A percentile compares a stretch with the other conserved stretches of the same genome.
phyloP scores from a whole-genome alignment of 2,888 invertebrate genomes.

The Tachina lurida region DNA sequence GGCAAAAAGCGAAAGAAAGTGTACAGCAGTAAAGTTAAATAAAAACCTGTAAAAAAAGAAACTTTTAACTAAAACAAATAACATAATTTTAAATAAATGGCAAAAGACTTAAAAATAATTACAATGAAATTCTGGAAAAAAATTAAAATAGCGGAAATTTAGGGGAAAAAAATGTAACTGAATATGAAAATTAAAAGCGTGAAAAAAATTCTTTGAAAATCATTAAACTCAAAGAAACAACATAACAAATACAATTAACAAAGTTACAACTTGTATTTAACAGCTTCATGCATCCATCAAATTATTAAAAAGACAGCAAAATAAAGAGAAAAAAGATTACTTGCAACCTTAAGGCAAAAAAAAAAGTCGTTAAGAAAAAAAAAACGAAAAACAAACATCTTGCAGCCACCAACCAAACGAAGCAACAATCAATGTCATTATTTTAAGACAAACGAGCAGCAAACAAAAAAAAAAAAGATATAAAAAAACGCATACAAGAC shows the following conservation, averaged over 20 bases:
- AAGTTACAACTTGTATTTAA: slow-evolving; percentile 51
- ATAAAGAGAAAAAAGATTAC: not conserved
- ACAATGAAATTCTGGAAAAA: slow-evolving; percentile 55
- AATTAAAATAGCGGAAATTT: slow-evolving; percentile 57
- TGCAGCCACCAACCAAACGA: slow-evolving; percentile 43
- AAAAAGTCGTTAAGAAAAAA: slow-evolving; percentile 21
- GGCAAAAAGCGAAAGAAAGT: slow-evolving; percentile 51
- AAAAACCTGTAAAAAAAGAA: slow-evolving; percentile 55
- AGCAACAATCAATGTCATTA: slow-evolving; percentile 61
- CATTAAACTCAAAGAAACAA: slow-evolving; percentile 37
- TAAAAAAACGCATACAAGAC: not conserved
- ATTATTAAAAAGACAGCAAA: slow-evolving; percentile 52
- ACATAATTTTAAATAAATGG: slow-evolving; percentile 35
- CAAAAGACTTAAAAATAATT: slow-evolving; percentile 74
- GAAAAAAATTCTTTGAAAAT: slow-evolving; percentile 44
- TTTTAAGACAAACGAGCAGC: slow-evolving; percentile 54
- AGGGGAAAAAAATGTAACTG: slow-evolving; percentile 36
- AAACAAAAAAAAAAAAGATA: not conserved
- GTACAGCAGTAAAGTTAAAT: slow-evolving; percentile 28
- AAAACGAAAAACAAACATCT: slow-evolving; percentile 41
- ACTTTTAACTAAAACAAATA: slow-evolving; percentile 42
- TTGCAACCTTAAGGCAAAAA: slow-evolving; percentile 18
- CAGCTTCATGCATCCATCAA: slow-evolving; percentile 59
- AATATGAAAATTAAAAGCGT: slow-evolving; percentile 33
- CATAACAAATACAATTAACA: slow-evolving; percentile 55